Percentiles rank a stretch among this genome's conserved stretches.
Conservation (phyloP, 2,888 invertebrate species). For the Magallana nippona region DNA sequence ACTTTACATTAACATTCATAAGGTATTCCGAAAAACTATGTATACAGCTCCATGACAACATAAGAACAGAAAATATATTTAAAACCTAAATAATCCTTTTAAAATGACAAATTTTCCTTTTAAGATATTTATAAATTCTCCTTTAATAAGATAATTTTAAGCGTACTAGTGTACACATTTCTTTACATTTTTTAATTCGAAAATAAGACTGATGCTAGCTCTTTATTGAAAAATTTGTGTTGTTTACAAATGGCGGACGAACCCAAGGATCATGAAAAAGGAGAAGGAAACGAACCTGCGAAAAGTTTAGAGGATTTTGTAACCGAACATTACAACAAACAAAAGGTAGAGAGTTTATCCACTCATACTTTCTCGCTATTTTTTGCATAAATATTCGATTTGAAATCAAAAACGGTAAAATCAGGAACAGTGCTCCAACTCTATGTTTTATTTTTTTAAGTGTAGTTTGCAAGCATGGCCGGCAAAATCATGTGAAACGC, state of each 20-base stretch:
- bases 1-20: not conserved
- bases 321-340: conserved; percentile 66
- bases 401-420: not conserved
- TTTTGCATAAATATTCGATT: too few relatives aligned
- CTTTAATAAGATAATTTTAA: too few relatives aligned
- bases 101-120: not conserved
- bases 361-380: too few relatives aligned
- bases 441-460: too few relatives aligned
- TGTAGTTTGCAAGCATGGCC: too few relatives aligned
- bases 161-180: too few relatives aligned
- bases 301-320: conserved; percentile 67
- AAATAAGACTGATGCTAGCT: conserved; percentile 27
- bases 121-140: too few relatives aligned
- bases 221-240: conserved; percentile 5
- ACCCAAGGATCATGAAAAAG: conserved; percentile 37
- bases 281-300: conserved; percentile 46
- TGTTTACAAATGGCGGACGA: conserved; percentile 67
- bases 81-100: not conserved
- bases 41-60: conserved; percentile 39
- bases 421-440: not conserved
- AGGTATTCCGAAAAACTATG: conserved; percentile 37
- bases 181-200: not conserved
- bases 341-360: conserved; percentile 60
- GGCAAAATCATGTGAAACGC: too few relatives aligned
- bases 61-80: not conserved